Conservation (phyloP, 2,888 invertebrate species). For the Erpobdella octoculata region DNA sequence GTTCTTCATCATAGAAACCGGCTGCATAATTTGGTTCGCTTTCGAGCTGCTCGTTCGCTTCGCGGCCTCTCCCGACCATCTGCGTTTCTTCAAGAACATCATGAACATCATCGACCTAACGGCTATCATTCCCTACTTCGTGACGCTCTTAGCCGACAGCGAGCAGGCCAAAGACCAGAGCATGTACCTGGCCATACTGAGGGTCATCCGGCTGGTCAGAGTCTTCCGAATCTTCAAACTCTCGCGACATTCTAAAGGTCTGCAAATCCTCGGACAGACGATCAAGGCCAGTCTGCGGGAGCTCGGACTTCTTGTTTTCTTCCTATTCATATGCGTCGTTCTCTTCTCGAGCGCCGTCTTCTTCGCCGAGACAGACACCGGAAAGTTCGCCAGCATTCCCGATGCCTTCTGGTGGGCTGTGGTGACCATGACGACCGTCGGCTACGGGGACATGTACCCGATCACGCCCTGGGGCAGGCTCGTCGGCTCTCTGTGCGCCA, state of each 20-base stretch:
- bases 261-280: conserved; percentile 95
- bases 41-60: conserved; percentile 90
- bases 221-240: conserved; percentile 99
- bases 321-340: conserved; percentile 95
- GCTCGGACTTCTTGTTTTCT: conserved; percentile 97
- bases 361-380: conserved; percentile 87
- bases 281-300: conserved; percentile 98
- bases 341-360: conserved; percentile 90
- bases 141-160: conserved; percentile 93
- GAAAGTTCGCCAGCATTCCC: conserved; percentile 88
- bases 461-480: conserved; percentile 88
- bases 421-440: conserved; percentile 96
- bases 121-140: conserved; percentile 99
- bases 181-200: conserved; percentile 74
- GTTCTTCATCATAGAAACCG: conserved; percentile 97
- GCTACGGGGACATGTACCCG: conserved; percentile 99
- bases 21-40: conserved; percentile 98
- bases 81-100: conserved; percentile 97
- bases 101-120: conserved; percentile 98
- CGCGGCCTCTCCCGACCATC: conserved; percentile 95
- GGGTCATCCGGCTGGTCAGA: conserved; percentile 95
- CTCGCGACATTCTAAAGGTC: conserved; percentile 97
- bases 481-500: conserved; percentile 94
- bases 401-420: conserved; percentile 88
- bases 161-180: conserved; percentile 42